Evolutionary conservation across 92 coral and sea anemone genomes (phyloP), one percentile per base, ranked within the genome.

Genomic region (Zoanthus sansibaricus): DNA sequence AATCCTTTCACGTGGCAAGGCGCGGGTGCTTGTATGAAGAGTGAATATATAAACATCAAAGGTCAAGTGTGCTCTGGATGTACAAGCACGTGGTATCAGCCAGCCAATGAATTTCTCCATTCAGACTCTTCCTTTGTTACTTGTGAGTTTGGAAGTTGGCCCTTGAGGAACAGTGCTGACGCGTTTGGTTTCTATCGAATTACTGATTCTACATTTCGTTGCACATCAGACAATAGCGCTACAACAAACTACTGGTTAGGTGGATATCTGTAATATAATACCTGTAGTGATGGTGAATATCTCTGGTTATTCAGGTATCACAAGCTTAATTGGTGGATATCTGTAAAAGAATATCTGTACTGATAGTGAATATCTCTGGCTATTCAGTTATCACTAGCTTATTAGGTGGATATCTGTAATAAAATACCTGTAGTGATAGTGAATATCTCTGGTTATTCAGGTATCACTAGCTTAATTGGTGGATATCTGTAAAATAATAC

Each of bases 71-170:
- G 82, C 49, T 56, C 16, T 77, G 82, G 69, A 14, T 77, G 82
- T 56, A 77, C 82, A 30, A 15, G 30, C 82, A 31, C 70, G 46
- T 77, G 82, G 82, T 77, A 77, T 30, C 82, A 77, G 31, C 48
- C 82, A 56, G 69, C 69, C 70, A 56, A 77, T 77, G 82, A 77
- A 20, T 47, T 77, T 58, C 82, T 77, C 61, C 82, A 77, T 77
- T 6, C 6, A 47, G 82, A 77, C 49, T 31, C 48, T 15, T 21
- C 82, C 12, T 56, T 13, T 56, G 31, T 12, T 8, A 13, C 45
- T 5, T 77, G 82, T 32, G 82, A 77, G 30, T 77, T 77, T 56
- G 82, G 82, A 4, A 11, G 6, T 13, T 15, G 69, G 37, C 51
- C 70, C 17, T 25, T 77, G 69, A 3, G n/a, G 18, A 1, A 6